Conservation (phyloP, 2,797 vertebrate genomes). For the Malurus splendens region DNA sequence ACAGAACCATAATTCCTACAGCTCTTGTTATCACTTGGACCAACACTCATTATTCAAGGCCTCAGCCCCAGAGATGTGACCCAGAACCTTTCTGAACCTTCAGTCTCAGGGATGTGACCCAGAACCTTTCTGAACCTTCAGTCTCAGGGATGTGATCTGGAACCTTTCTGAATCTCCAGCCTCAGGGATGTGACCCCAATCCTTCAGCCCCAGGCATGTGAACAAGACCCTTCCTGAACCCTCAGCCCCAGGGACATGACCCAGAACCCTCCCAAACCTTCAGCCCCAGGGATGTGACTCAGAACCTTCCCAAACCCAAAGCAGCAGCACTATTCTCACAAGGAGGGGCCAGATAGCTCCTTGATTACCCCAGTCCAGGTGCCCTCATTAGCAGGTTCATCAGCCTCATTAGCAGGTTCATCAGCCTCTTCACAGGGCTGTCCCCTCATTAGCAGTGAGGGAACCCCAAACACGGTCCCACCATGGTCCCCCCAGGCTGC, state of each 20-base stretch:
- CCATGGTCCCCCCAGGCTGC: neutral
- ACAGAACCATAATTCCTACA: neutral
- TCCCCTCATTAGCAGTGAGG: neutral
- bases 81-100: neutral
- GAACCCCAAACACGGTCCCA: rapidly evolving
- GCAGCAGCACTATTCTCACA: rapidly evolving
- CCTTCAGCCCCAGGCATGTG: too few species aligned
- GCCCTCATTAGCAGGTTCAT: neutral
- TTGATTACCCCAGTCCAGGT: neutral
- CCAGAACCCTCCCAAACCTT: too few species aligned
- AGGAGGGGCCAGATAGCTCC: neutral
- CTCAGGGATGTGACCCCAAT: too few species aligned
- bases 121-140: too few species aligned
- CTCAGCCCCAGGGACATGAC: too few species aligned
- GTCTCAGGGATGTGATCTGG: too few species aligned
- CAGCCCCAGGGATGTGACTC: too few species aligned
- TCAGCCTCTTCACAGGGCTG: neutral
- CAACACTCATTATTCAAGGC: rapidly evolving
- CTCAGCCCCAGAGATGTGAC: rapidly evolving
- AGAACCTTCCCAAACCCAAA: neutral
- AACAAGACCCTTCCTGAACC: too few species aligned
- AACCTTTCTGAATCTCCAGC: too few species aligned
- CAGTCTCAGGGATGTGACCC: too few species aligned
- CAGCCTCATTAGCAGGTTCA: neutral
- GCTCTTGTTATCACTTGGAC: neutral